phyloP scores from a whole-genome alignment of 2,113 vertebrate genomes.

The Puntigrus tetrazona region DNA sequence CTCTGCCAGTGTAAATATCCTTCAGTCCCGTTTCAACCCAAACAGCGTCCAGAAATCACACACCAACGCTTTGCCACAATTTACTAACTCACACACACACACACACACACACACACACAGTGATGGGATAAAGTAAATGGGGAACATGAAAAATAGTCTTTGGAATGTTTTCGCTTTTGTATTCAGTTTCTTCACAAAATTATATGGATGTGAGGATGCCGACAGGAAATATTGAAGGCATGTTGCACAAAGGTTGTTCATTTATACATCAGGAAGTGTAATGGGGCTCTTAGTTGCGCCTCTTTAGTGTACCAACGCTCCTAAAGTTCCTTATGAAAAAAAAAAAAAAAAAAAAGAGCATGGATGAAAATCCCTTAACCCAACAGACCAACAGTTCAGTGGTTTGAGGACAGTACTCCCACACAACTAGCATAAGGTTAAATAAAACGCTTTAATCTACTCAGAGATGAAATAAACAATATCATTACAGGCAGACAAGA shows the following conservation, averaged over 20 bases:
- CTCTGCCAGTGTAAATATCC: conserved; percentile 60
- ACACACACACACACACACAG: conserved; percentile 16
- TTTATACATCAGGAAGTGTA: background rate
- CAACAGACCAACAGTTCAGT: no score
- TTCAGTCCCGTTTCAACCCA: conserved; percentile 2
- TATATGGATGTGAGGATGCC: background rate
- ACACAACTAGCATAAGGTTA: no score
- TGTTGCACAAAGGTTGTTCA: background rate
- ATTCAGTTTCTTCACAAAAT: background rate
- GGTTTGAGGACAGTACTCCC: background rate
- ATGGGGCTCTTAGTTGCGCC: background rate
- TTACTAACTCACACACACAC: conserved; percentile 9
- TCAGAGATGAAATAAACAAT: no score
- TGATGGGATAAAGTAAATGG: background rate
- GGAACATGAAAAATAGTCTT: background rate
- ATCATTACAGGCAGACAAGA: no score
- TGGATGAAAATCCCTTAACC: no score
- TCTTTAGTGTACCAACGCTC: background rate
- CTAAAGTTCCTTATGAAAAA: background rate
- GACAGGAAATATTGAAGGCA: background rate
- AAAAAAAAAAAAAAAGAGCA: no score
- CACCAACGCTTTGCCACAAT: background rate
- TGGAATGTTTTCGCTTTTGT: background rate
- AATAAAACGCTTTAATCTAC: no score
- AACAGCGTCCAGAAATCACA: conserved; percentile 13